Percentiles rank a stretch among this genome's conserved stretches.
Conservation (phyloP, 1,140 invertebrate genomes). For the Portunus trituberculatus region DNA sequence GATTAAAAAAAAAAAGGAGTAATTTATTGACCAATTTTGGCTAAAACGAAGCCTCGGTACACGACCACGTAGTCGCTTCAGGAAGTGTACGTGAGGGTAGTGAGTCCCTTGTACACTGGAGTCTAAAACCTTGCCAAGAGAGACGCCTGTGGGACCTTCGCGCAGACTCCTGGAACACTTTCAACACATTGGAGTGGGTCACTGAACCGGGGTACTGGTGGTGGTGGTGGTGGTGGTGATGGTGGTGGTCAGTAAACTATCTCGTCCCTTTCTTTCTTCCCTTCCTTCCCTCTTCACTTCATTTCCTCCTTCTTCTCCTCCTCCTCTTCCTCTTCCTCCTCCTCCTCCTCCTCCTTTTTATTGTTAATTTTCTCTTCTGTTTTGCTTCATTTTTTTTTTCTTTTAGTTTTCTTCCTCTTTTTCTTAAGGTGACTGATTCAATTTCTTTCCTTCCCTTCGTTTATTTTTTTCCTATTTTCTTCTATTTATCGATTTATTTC, state of each 20-base stretch:
- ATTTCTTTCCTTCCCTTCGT: neutral
- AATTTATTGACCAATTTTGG: neutral
- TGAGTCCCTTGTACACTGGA: no score
- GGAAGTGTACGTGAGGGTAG: no score
- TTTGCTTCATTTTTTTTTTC: neutral
- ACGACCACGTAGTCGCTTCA: neutral
- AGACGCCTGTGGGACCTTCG: no score
- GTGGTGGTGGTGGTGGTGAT: no score
- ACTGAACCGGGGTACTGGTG: no score
- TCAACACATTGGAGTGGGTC: no score
- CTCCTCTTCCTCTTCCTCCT: neutral
- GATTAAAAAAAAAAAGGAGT: neutral
- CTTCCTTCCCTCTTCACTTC: no score
- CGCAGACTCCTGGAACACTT: no score
- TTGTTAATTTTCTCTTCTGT: neutral
- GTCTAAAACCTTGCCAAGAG: no score
- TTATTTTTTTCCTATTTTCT: neutral
- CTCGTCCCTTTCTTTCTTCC: no score
- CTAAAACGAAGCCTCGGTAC: neutral
- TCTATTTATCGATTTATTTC: neutral
- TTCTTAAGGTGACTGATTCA: neutral
- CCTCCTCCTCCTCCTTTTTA: neutral
- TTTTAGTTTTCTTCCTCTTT: neutral
- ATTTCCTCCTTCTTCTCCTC: no score
- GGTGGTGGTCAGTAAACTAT: no score